Base-by-base conservation (phyloP, 2,888 invertebrate genomes). In the Meiosimyza platycephala region DNA sequence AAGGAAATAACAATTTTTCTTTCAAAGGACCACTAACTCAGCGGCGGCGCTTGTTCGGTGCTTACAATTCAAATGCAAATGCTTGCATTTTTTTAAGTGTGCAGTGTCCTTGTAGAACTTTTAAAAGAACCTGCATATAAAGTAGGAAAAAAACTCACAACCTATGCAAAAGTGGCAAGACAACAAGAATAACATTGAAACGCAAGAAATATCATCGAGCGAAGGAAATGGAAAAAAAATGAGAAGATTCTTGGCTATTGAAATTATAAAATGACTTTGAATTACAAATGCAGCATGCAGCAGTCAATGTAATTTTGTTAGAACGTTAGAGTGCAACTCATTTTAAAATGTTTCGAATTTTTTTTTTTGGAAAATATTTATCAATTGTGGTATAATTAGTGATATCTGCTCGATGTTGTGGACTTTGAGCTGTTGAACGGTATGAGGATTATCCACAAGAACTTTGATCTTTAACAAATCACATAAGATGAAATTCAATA, bases 301-400 rank as follows among this genome's bases (percentile, higher is more conserved):
- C n/a, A 47, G 63, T 63, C 63, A 63, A 63, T 47, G 63, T 48
- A 63, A 48, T 47, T 63, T 63, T 63, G 47, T n/a, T 7, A n/a
- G n/a, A n/a, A 18, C 63, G 9, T n/a, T 47, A 28, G 22, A 9
- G 28, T 22, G 12, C 15, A 6, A 33, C n/a, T 33, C n/a, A 33
- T 60, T 40, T 40, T 60, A 6, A 28, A 15, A 40, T 11, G 40
- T 60, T 60, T 60, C 15, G 15, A 15, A 9, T 40, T 48, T 40
- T n/a, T n/a, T n/a, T n/a, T n/a, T n/a, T 62, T 9, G 16, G 3
- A 33, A 40, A 40, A 9, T 7, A 9, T 9, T 40, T 9, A 9
- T 28, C 9, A 40, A 7, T 40, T 40, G 9, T 40, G n/a, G n/a
- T n/a, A n/a, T n/a, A n/a, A n/a, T n/a, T n/a, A n/a, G n/a, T n/a